These are phyloP conservation scores for Hyles euphorbiae DNA, from an alignment of 1,140 invertebrate species.

Conservation along the genomic window DNA sequence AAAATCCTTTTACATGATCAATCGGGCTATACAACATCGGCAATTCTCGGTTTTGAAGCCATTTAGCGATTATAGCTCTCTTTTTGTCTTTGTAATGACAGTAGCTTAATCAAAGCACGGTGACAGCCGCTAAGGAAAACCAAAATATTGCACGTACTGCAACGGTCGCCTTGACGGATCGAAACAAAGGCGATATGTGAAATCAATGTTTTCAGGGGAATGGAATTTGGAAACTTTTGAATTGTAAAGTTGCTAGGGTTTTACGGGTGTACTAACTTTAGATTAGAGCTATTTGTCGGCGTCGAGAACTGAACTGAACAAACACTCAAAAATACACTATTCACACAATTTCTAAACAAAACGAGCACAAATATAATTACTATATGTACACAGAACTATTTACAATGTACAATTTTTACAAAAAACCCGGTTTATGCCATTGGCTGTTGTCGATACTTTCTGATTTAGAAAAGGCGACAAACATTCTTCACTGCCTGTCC, in stretches of 20 bases:
- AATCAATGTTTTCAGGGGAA: constrained; percentile 32
- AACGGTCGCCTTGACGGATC: constrained; percentile 54
- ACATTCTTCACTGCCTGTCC: constrained; percentile 73
- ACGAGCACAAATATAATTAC: constrained; percentile 75
- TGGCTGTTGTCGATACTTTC: constrained; percentile 72
- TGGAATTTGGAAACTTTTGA: constrained; percentile 31
- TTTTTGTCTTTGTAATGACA: constrained; percentile 71
- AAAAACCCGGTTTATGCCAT: constrained; percentile 73
- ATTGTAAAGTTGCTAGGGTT: constrained; percentile 38
- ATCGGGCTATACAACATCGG: constrained; percentile 34
- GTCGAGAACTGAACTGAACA: constrained; percentile 69
- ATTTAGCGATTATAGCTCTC: constrained; percentile 53
- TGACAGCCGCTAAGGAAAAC: constrained; percentile 67
- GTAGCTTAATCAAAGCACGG: constrained; percentile 63
- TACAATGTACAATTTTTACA: constrained; percentile 76
- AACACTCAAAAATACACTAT: constrained; percentile 75
- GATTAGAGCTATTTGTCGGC: constrained; percentile 60
- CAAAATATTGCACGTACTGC: constrained; percentile 66
- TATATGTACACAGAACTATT: constrained; percentile 76
- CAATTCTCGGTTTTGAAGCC: constrained; percentile 40
- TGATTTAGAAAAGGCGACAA: constrained; percentile 74
- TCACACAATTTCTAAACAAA: constrained; percentile 74
- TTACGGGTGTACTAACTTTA: constrained; percentile 46
- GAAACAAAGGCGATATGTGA: constrained; percentile 49
- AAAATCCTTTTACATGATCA: constrained; percentile 54